These are phyloP conservation scores for Anguilla obscura DNA, from an alignment of 2,797 vertebrate species.

Conservation along the genomic window DNA sequence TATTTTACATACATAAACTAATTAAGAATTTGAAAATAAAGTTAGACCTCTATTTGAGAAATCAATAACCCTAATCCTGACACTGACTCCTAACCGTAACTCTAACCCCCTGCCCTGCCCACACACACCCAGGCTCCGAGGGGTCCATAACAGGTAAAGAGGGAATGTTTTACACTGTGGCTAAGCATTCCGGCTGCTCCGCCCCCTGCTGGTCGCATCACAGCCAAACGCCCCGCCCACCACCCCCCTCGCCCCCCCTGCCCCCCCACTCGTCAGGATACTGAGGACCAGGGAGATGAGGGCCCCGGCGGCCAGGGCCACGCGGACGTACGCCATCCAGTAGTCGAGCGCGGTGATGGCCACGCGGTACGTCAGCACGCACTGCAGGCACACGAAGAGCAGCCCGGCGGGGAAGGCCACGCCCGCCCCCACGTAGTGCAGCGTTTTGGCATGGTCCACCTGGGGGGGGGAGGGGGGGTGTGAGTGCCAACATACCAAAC, in stretches of 20 bases:
- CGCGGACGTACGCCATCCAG: slow-evolving; percentile 85
- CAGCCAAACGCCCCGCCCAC: too few species aligned
- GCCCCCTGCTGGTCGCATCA: not conserved
- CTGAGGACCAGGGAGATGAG: slow-evolving; percentile 85
- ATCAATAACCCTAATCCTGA: too few species aligned
- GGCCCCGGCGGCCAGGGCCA: slow-evolving; percentile 77
- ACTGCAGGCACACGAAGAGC: slow-evolving; percentile 88
- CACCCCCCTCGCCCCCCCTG: not conserved
- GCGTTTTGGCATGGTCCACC: slow-evolving; percentile 89
- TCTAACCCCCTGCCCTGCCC: too few species aligned
- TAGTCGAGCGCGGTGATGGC: slow-evolving; percentile 83
- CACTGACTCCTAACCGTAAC: too few species aligned
- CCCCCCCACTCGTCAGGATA: slow-evolving; percentile 74
- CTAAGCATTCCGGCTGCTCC: not conserved
- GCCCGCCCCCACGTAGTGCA: slow-evolving; percentile 87
- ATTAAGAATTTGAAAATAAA: too few species aligned
- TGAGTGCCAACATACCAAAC: not conserved
- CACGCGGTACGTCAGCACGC: slow-evolving; percentile 84
- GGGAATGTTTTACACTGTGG: not conserved
- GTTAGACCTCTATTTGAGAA: too few species aligned
- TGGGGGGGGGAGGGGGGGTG: slow-evolving; percentile 44
- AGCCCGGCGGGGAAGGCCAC: slow-evolving; percentile 88
- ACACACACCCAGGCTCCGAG: not conserved
- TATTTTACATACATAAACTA: too few species aligned
- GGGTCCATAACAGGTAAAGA: not conserved